Evolutionary conservation across 2,113 vertebrate species (phyloP).

Genomic region (Zootoca vivipara): DNA sequence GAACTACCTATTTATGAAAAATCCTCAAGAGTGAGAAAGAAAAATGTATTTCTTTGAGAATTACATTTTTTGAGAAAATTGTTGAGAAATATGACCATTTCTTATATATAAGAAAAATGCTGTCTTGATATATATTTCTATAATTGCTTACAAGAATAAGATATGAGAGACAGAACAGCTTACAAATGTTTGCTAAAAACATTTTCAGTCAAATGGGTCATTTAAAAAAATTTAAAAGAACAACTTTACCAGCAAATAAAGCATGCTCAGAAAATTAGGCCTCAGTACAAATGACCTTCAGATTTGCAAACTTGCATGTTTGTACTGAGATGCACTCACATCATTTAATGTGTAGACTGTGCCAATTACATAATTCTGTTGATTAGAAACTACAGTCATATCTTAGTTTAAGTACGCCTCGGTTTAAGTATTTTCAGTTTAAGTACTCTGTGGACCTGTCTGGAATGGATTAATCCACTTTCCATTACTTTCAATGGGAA

Average conservation of each 20-base stretch:
- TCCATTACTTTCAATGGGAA: no score
- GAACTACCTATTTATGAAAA: not conserved
- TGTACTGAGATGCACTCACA: not conserved
- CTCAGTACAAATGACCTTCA: not conserved
- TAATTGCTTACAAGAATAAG: not conserved
- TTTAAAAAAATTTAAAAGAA: no score
- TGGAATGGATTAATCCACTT: no score
- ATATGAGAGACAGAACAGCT: not conserved
- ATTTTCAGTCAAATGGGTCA: not conserved
- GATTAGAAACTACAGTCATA: not conserved
- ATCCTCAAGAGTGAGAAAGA: not conserved
- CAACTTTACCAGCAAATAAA: not conserved
- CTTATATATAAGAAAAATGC: not conserved
- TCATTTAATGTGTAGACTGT: not conserved
- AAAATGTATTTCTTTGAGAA: no score
- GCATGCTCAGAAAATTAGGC: not conserved
- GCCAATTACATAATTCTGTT: not conserved
- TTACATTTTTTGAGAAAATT: no score
- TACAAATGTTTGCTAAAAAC: not conserved
- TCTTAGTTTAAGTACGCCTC: no score
- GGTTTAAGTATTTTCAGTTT: no score
- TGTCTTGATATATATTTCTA: not conserved
- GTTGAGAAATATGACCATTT: not conserved
- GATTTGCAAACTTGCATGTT: not conserved
- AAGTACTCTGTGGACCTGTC: no score